Conservation (phyloP, 2,888 invertebrate genomes). For the Eristalis arbustorum region DNA sequence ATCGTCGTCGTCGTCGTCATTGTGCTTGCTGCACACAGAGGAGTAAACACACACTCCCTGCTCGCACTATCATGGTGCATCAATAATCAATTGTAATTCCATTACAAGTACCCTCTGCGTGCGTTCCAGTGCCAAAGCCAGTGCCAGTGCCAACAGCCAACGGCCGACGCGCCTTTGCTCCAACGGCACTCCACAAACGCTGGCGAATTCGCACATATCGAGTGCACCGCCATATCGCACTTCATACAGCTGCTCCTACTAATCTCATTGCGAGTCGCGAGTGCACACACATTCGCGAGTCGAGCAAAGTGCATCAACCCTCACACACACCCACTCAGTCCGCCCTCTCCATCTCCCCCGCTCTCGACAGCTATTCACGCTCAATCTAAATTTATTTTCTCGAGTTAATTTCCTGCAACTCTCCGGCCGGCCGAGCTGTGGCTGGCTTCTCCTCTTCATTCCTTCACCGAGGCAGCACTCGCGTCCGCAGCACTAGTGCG, state of each 20-base stretch:
- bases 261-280: conserved; percentile 64
- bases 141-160: not conserved
- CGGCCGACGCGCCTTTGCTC: not conserved
- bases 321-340: not conserved
- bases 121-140: not conserved
- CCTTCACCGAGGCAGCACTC: not conserved
- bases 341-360: conserved; percentile 1
- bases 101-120: conserved; percentile 58
- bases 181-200: conserved; percentile 27
- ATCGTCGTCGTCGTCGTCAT: conserved; percentile 11
- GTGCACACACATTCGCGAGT: conserved; percentile 28
- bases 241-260: conserved; percentile 62
- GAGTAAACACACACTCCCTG: not conserved
- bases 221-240: conserved; percentile 12
- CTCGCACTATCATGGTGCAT: conserved; percentile 37
- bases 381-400: conserved; percentile 69
- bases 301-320: conserved; percentile 66
- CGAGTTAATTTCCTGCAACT: conserved; percentile 67
- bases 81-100: conserved; percentile 71
- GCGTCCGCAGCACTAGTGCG: not conserved
- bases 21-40: not conserved
- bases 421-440: conserved; percentile 21
- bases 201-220: conserved; percentile 61
- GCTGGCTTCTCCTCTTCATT: no score
- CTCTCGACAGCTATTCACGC: conserved; percentile 61